Evolutionary conservation across 2,888 invertebrate genomes (phyloP), one percentile per base, ranked within the genome.

Genomic region (Eudemis profundana): DNA sequence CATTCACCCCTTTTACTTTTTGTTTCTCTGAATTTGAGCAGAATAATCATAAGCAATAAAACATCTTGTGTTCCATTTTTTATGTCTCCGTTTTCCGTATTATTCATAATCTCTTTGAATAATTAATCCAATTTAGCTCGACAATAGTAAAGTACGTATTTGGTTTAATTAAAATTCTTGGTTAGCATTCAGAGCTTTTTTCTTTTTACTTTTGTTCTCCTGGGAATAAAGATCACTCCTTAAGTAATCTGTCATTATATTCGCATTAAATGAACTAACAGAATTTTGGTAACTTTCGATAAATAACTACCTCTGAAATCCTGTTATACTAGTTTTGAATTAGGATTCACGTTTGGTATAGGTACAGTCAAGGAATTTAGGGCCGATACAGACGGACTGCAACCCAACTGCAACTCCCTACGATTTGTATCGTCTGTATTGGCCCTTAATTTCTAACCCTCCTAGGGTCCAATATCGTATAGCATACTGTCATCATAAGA

Each of bases 41-140:
- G 14, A 36, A 21, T 47, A 57, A 57, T 47, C n/a, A 57, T 21
- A 36, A 59, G 21, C 23, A 47, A 59, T 47, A 15, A 38, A 47
- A 57, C 29, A 27, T 56, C n/a, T 47, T 17, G 17, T 17, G 21
- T 33, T 10, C 15, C 10, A 4, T 12, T 23, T 44, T 51, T 56
- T 56, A 7, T 23, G 40, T 14, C 4, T n/a, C 19, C 14, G 0
- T 29, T 17, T 29, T 51, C 53, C 17, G 17, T 33, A 46, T 4
- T 8, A 61, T 44, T 36, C 36, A 53, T 44, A 61, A 61, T 27
- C 33, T 10, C 36, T n/a, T 53, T 61, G 23, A 61, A 46, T 23
- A 38, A 46, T 53, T 23, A 23, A 21, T 46, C 36, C 53, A 8
- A 61, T 44, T 61, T 15, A 38, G 23, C 21, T 15, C 17, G 53